Conservation (phyloP, 2,113 vertebrate species). For the Bos taurus region ARS-UCD2.0 NC_037328.1:109651001-109651500, state of each 20-base stretch:
- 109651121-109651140: constrained; percentile 39
- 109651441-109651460: constrained; percentile 62
- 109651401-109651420: constrained; percentile 72
- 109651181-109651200: constrained; percentile 68
- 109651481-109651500: constrained; percentile 68
- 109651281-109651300: constrained; percentile 70
- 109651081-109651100: not conserved
- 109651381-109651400: constrained; percentile 70
- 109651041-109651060: not conserved
- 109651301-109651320: constrained; percentile 72
- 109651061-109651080: not conserved
- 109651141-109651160: constrained; percentile 37
- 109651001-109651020: not conserved
- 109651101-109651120: not conserved
- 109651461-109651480: constrained; percentile 44
- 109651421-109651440: constrained; percentile 71
- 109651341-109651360: constrained; percentile 70
- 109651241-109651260: constrained; percentile 43
- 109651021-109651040: not conserved
- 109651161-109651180: constrained; percentile 56
- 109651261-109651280: constrained; percentile 72
- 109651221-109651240: constrained; percentile 67
- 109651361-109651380: constrained; percentile 71
- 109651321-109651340: constrained; percentile 72
- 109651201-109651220: constrained; percentile 67